Evolutionary conservation across 2,888 invertebrate genomes (phyloP).

Genomic region (Hermaeophaga mercurialis): DNA sequence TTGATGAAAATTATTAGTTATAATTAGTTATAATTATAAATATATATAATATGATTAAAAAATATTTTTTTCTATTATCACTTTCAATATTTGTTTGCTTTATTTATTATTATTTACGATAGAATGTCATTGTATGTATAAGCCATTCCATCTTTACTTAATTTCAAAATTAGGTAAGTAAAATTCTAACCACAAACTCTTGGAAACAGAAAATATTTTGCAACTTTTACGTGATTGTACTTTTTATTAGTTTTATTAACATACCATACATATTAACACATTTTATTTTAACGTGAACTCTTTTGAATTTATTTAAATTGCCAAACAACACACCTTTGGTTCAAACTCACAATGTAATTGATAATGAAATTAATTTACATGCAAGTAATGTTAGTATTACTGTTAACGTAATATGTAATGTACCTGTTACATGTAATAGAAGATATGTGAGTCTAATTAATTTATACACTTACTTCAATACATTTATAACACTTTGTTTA

Average conservation of each 20-base stretch:
- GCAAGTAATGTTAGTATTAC: conserved; percentile 2
- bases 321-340: background rate
- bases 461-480: no score
- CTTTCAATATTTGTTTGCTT: no score
- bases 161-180: conserved; percentile 1
- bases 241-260: background rate
- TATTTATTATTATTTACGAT: no score
- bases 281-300: conserved; percentile 4
- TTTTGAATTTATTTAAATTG: conserved; percentile 7
- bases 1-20: no score
- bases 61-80: no score
- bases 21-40: no score
- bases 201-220: conserved; percentile 7
- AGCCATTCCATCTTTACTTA: no score
- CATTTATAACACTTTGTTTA: no score
- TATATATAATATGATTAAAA: no score
- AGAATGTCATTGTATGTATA: no score
- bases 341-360: background rate
- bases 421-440: background rate
- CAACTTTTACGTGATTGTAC: background rate
- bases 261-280: conserved; percentile 3
- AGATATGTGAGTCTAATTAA: no score
- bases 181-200: background rate
- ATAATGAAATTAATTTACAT: background rate
- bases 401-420: background rate